Base-by-base conservation (phyloP, 2,113 vertebrate species). In the Gallinago media region DNA sequence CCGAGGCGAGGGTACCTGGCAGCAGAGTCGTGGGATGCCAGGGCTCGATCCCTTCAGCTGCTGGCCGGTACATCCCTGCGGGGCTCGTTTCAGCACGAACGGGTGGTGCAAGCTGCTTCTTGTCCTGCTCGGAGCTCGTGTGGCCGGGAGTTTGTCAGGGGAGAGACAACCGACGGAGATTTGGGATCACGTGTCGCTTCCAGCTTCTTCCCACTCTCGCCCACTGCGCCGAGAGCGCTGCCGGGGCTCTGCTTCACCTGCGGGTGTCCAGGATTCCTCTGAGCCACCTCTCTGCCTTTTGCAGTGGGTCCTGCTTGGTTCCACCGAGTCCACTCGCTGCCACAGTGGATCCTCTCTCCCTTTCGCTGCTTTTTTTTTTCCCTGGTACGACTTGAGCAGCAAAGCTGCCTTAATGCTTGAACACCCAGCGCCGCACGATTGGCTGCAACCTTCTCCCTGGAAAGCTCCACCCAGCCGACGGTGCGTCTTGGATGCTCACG, bases 321-420 rank as follows among this genome's bases (percentile, higher is more conserved):
- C 11, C 6, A 49, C 85, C 15, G 34, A 84, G 54, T 74, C 92
- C 85, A 17, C 80, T 94, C 50, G 21, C 73, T 91, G 86, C 79
- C 34, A 6, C 75, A 19, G 78, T 22, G 73, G 88, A 94, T 74
- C 52, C 85, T 92, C 85, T 88, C 78, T 77, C 67, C 79, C 89
- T 85, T 85, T 49, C 73, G 8, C 34, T 77, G 90, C 95, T 34
- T 84, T 93, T 38, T 38, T 36, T 42, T 44, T 86, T 88, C 83
- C 68, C 90, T 91, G 89, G 54, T 56, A 81, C 15, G 85, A 89
- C 88, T 94, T 16, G 52, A 86, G 95, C 90, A 95, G 96, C 90
- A 86, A 71, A 94, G 93, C 90, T 93, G 94, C 84, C 92, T 96
- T 63, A 90, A 46, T 95, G 96, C 88, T 95, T 20, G 38, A 83